Base-by-base conservation (phyloP, 2,113 vertebrate species). In the Phalacrocorax aristotelis region DNA sequence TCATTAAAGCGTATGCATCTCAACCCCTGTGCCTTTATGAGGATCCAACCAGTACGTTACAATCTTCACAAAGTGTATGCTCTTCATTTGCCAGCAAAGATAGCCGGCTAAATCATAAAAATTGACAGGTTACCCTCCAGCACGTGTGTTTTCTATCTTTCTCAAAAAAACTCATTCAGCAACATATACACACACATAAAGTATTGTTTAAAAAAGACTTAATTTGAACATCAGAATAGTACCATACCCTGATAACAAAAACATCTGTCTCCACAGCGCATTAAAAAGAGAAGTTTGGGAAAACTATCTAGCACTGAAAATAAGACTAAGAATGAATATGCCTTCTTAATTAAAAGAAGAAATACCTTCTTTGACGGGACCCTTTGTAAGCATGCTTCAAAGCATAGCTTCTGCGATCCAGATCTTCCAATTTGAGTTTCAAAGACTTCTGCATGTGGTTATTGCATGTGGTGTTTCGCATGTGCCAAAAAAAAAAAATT, bases 391-490 rank as follows among this genome's bases (percentile, higher is more conserved):
- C 81, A 74, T 55, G 95, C 93, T 95, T 96, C 96, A 97, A 95
- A 97, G 97, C 95, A 93, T 38, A 95, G 89, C 91, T 95, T 95
- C 91, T 97, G 96, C 0, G 25, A 95, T 95, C 94, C 96, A 95
- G 95, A 95, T 95, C 97, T 95, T 94, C 91, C 91, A 65, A 89
- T 89, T n/a, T 95, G 89, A 95, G 89, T 97, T 97, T 97, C 94
- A 97, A 96, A 96, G 94, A 85, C 66, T 94, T 95, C 70, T 94
- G 89, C 96, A 94, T 95, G 91, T 93, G 95, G 93, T 48, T 72
- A 84, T 76, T 96, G 91, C 69, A 97, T 93, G 95, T 90, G 91
- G 62, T 85, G 78, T 46, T 96, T 61, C 7, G 0, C 57, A 52
- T 61, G 75, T 94, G 96, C 95, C 96, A 95, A 82, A 92, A 82